phyloP scores from a whole-genome alignment of 2,113 vertebrate species.

The Crotophaga sulcirostris region DNA sequence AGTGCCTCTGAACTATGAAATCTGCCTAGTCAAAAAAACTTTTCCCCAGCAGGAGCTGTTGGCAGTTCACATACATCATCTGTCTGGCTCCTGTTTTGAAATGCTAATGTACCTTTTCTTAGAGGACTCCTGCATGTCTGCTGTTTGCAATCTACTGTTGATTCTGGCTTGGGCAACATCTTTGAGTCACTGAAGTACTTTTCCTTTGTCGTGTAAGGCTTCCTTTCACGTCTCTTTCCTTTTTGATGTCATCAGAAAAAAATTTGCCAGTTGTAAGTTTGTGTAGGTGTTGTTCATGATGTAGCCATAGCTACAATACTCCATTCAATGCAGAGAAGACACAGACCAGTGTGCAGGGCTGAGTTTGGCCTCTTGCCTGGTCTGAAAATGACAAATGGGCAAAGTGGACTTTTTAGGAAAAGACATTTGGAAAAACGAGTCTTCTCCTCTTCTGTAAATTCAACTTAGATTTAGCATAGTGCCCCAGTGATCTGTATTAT shows the following conservation, averaged over 20 bases:
- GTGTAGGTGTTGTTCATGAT: neutral
- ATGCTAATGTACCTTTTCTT: neutral
- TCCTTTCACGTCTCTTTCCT: neutral
- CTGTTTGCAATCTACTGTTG: neutral
- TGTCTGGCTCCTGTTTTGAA: neutral
- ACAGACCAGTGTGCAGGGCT: neutral
- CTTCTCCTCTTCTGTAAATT: neutral
- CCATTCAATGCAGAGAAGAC: neutral
- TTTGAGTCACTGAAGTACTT: neutral
- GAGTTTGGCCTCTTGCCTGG: neutral
- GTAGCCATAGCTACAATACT: conserved; percentile 16
- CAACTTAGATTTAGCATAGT: neutral
- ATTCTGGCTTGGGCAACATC: neutral
- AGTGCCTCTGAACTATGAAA: neutral
- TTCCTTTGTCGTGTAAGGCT: neutral
- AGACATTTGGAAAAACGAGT: neutral
- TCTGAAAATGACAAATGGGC: neutral
- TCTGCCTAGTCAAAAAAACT: neutral
- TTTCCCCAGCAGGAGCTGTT: neutral
- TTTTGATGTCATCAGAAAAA: neutral
- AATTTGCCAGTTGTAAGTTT: neutral
- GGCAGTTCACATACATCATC: neutral
- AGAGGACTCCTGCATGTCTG: neutral
- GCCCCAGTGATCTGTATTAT: neutral
- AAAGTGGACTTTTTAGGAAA: neutral